Percentiles rank a stretch among this genome's conserved stretches.
Evolutionary conservation across 2,888 invertebrate genomes (phyloP).

Genomic region (Diachrysia chrysitis): DNA sequence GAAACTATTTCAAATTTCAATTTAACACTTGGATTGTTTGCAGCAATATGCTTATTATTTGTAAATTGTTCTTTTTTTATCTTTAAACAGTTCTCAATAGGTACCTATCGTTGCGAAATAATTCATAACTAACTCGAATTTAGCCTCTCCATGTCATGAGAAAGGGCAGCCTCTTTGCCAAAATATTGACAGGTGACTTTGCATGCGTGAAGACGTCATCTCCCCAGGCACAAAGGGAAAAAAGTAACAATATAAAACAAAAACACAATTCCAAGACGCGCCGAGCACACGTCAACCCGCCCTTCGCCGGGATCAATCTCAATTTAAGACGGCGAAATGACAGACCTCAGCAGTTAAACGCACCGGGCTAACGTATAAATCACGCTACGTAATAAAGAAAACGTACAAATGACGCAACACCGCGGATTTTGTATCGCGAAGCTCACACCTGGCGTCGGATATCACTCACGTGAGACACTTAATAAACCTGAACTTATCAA

Average conservation of each 20-base stretch:
- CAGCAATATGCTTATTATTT: neutral
- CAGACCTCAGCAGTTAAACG: slow-evolving; percentile 87
- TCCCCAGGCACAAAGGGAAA: slow-evolving; percentile 60
- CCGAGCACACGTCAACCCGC: slow-evolving; percentile 73
- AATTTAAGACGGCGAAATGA: slow-evolving; percentile 88
- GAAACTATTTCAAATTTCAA: neutral
- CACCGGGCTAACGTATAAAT: slow-evolving; percentile 87
- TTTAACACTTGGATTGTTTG: neutral
- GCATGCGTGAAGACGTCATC: slow-evolving; percentile 59
- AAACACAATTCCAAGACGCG: slow-evolving; percentile 76
- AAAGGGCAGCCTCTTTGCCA: slow-evolving; percentile 57
- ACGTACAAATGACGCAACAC: slow-evolving; percentile 81
- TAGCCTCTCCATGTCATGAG: slow-evolving; percentile 51
- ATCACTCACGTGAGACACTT: slow-evolving; percentile 85
- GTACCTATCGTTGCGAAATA: slow-evolving; percentile 14
- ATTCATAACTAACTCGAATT: slow-evolving; percentile 3
- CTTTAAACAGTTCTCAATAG: neutral
- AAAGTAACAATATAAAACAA: slow-evolving; percentile 73
- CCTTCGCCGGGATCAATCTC: slow-evolving; percentile 85
- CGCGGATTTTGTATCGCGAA: slow-evolving; percentile 59
- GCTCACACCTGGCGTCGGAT: slow-evolving; percentile 76
- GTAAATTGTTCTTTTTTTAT: too few species aligned
- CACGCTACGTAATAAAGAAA: slow-evolving; percentile 86
- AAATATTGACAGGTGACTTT: slow-evolving; percentile 64
- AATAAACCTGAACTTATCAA: slow-evolving; percentile 77